Evolutionary conservation across 2,888 invertebrate species (phyloP), one percentile per base, ranked within the genome.

Genomic region (Netelia fuscicornis): DNA sequence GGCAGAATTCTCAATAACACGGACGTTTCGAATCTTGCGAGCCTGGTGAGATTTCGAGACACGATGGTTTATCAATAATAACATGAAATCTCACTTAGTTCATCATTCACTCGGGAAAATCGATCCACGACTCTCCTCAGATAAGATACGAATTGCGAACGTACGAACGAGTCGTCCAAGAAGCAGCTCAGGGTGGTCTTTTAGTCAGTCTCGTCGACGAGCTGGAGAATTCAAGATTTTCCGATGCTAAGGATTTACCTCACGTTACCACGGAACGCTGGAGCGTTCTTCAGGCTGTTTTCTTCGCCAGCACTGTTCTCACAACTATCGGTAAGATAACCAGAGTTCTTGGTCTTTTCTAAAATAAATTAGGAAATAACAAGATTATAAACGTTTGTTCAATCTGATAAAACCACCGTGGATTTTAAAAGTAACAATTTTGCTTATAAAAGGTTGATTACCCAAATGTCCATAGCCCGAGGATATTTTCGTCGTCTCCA

Each of bases 241-340:
- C 74, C 6, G 85, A 86, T 8, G 77, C 20, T 20, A 20, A 79
- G 3, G 86, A 89, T 52, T 60, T 88, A 37, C 86, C 77, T 91
- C 52, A 85, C 94, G 95, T 91, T 94, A 85, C 87, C 1, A 90
- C 95, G 76, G 95, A 96, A 88, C 96, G 96, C 91, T 98, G 98
- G 98, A 97, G 96, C 89, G 96, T 96, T 89, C 94, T 97, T 67
- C 97, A 97, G 93, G 97, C 98, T 3, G 97, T 98, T 60, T 98
- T 98, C 94, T 98, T 98, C 93, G 97, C 98, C 13, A 98, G 98
- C 42, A 98, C 98, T 74, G 97, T 98, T 89, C 96, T 98, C 92
- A 98, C 98, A 79, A 98, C 98, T 77, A 98, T 98, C 94, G 98
- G 98, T 97, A 95, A 93, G 94, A 89, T 70, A 17, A 60, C 11